Base-by-base conservation (phyloP, 2,797 vertebrate genomes). In the Urocyon cinereoargenteus region DNA sequence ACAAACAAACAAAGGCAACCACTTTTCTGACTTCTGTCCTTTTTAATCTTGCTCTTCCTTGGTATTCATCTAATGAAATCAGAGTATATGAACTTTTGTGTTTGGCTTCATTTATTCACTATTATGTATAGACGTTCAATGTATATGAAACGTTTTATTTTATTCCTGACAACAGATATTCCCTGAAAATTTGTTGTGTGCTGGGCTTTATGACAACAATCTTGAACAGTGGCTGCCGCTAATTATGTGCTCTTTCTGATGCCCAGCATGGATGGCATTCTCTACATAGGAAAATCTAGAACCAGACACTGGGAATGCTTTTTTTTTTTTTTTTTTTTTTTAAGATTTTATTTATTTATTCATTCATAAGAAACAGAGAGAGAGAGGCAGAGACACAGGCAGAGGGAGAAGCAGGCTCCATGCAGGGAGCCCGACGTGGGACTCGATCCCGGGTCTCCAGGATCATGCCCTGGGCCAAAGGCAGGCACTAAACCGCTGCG, bases 221-320 rank as follows among this genome's bases (percentile, higher is more conserved):
- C 22, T 95, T 22, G 53, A 91, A 72, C 15, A 82, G 61, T 1
- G 34, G 31, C 49, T 36, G 49, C 34, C 57, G 22, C 36, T 87
- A 73, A 81, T 73, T 86, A 19, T 87, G 36, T 62, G 11, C 34
- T 81, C 62, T 86, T 86, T 81, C 70, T 55, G 5, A 91, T 75
- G 90, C 57, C 66, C 90, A 59, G 24, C 19, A 53, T 34, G 21
- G 15, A 40, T 21, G 0, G 64, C 31, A 70, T 40, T 73, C 95
- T 97, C 70, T 83, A 94, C 89, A 93, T 49, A 78, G 93, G 81
- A 91, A 98, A 98, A 97, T 55, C 78, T 18, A 89, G 89, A 78
- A 53, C 40, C 45, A 85, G 64, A 97, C 94, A 95, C 98, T 72
- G 95, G 89, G 96, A 89, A 95, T 12, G 68, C 55, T 73, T 98